Base-by-base conservation (phyloP, 2,113 vertebrate species). In the Odocoileus hemionus region DNA sequence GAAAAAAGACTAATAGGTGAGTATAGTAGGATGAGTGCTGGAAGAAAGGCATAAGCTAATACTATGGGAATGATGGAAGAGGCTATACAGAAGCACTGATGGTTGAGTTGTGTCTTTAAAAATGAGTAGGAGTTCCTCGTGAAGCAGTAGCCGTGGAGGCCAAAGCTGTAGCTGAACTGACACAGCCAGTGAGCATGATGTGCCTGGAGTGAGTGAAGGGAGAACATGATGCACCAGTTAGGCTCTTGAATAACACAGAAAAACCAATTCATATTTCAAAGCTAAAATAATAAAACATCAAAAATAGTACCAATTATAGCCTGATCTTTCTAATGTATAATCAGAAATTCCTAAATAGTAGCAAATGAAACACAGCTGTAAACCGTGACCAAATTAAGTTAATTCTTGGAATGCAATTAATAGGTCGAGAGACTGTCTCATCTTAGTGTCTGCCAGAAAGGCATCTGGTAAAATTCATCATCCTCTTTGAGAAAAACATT, bases 341-440 rank as follows among this genome's bases (percentile, higher is more conserved):
- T 91, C 61, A 92, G 88, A 93, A 95, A 92, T 92, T 79, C 7
- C 50, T 84, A 87, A 87, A 67, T 80, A 74, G 92, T 80, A 96
- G 7, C 67, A 61, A 83, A 93, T 95, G 86, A 97, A 96, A 92
- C 74, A 93, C 15, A 95, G 13, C 64, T 92, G 13, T 86, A 98
- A 97, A 85, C 55, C 86, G 58, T 74, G 36, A 58, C 87, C 45
- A 84, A 92, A 84, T 92, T 84, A 96, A 94, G 54, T 39, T 10
- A 25, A 74, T 96, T 90, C 30, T 85, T 76, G 15, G n/a, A 86
- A 54, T 45, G 30, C 12, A 85, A 94, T 88, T 83, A 91, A 45
- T 80, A 92, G 58, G 43, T 95, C 84, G 61, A 89, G 39, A 97
- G 43, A 78, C 33, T 36, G 3, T 95, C 28, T 89, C 60, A 70